Evolutionary conservation across 35 echinoderm and acorn worm genomes (phyloP), one percentile per base, ranked within the genome.

Genomic region (Apostichopus japonicus): DNA sequence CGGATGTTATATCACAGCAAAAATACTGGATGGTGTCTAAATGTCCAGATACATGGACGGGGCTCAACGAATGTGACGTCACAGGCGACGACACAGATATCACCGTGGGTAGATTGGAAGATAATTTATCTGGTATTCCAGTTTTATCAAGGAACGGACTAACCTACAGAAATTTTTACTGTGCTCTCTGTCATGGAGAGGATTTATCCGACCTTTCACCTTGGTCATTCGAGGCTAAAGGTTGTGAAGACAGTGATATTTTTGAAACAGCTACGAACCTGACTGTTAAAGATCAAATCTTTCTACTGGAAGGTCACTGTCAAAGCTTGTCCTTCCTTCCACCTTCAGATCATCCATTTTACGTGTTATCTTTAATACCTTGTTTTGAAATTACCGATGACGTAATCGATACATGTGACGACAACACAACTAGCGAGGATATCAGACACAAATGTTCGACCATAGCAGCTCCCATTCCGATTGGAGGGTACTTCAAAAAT

Each of bases 11-110:
- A 23, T 88, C 86, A 2, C 67, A 71, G 2, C 19, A 71, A 2
- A 67, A 53, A 53, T 88, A 88, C 44, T 88, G 86, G 86, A 88
- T 88, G 86, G 51, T 88, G 0, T 88, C 86, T 0, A 70, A 65
- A 71, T 88, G 86, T 88, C 86, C 86, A 52, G 55, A 88, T 52
- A 71, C 57, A 11, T 88, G 86, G 86, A n/a, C 23, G 44, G 21
- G 55, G 57, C 51, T 11, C 1, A 88, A 88, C 53, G 44, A 86
- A 58, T 86, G 83, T 86, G 83, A 86, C 14, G 54, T 63, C 11
- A 83, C n/a, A 53, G 5, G 16, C 9, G 13, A 58, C 13, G 56
- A 54, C 11, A 24, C 51, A 59, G 83, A 54, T 24, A 23, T 58
- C 54, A 14, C 21, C 14, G 83, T 86, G 8, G 83, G 83, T 17